Evolutionary conservation across 2,888 invertebrate species (phyloP).

Genomic region (Ophioninae sp.): DNA sequence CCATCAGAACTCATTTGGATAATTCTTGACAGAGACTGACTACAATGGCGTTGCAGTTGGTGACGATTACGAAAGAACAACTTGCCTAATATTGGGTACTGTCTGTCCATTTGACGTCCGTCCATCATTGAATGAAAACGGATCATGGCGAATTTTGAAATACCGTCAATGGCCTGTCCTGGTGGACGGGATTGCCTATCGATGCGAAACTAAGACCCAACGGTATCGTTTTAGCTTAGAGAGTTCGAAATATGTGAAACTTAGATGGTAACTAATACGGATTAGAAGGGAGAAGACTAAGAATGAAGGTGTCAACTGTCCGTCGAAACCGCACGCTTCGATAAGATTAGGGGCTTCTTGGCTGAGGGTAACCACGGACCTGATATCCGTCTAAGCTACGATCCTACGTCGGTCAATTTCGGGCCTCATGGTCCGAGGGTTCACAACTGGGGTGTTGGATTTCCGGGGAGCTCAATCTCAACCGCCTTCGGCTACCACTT

Average conservation of each 20-base stretch:
- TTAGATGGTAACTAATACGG: conserved; percentile 45
- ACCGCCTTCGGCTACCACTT: conserved; percentile 48
- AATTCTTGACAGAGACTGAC: neutral
- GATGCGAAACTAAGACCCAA: conserved; percentile 36
- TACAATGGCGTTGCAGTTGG: neutral
- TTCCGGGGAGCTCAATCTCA: conserved; percentile 52
- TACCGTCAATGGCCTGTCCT: neutral
- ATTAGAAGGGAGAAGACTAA: conserved; percentile 17
- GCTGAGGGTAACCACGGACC: conserved; percentile 47
- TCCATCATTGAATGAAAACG: neutral
- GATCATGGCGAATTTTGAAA: too few species aligned
- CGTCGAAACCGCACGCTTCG: conserved; percentile 53
- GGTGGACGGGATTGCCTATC: conserved; percentile 20
- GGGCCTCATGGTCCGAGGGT: conserved; percentile 36
- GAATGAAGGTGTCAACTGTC: conserved; percentile 49
- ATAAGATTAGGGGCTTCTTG: conserved; percentile 55
- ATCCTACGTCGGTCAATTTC: conserved; percentile 18
- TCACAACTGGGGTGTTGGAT: conserved; percentile 55
- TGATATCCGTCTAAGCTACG: conserved; percentile 50
- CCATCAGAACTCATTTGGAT: neutral
- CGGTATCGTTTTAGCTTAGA: conserved; percentile 25
- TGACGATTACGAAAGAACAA: neutral
- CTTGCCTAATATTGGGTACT: neutral
- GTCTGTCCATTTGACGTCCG: neutral
- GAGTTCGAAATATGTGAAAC: conserved; percentile 20